Base-by-base conservation (phyloP, 2,113 vertebrate genomes). In the Probosciger aterrimus region DNA sequence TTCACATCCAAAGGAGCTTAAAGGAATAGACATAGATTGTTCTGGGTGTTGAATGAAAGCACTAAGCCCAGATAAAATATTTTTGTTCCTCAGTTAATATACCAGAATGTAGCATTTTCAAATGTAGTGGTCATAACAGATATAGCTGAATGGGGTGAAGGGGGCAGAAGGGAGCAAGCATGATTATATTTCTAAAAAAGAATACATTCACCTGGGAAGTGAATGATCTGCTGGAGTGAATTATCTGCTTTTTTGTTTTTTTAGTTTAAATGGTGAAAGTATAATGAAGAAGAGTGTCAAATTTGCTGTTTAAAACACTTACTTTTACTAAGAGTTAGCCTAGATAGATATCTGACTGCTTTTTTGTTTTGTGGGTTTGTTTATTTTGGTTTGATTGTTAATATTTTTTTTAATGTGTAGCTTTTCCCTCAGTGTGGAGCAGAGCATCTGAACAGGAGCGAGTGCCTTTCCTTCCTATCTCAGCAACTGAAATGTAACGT, bases 1-100 rank as follows among this genome's bases (percentile, higher is more conserved):
- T 95, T 96, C 78, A 78, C 95, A 94, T 97, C 86, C 52, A 95
- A 95, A 96, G 95, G 68, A 95, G 96, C 92, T 97, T 97, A 96
- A 93, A 96, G 91, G 95, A 96, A 91, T 73, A 84, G 91, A 83
- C 90, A 55, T 78, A 95, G 93, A 96, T 96, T 97, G 82, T 96
- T 92, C 67, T 95, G 91, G 92, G 89, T 95, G 96, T 97, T 96
- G 92, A 96, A 97, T 96, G 95, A 70, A 97, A 96, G 86, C 69
- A 82, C 74, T 69, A 94, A 96, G 67, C 69, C 93, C 52, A 86
- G 89, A 93, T 91, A 35, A 96, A 80, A 83, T 53, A 27, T 84
- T 77, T 77, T 46, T 80, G 86, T 94, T 92, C 75, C 18, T 92
- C 80, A 92, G 90, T 92, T 91, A 96, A 93, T 49, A 52, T 11